A percentile compares a stretch with the other conserved stretches of the same genome.
Conservation (phyloP, 1,140 invertebrate genomes). For the Acarapis woodi region DNA sequence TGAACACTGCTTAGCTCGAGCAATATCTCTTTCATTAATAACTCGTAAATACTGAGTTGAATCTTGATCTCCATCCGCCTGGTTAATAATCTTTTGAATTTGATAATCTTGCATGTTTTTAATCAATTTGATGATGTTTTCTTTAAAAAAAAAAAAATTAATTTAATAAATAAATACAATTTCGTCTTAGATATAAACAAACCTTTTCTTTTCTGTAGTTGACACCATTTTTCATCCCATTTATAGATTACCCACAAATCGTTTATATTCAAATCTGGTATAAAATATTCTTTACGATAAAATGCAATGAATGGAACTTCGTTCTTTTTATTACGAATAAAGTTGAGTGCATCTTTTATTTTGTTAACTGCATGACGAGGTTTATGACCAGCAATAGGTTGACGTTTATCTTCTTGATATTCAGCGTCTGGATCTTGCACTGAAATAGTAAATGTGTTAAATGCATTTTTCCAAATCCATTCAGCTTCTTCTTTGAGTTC, state of each 20-base stretch:
- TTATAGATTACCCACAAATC: conserved; percentile 93
- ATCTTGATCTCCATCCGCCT: conserved; percentile 47
- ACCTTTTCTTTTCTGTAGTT: conserved; percentile 61
- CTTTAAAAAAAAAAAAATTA: no score
- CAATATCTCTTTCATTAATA: conserved; percentile 12
- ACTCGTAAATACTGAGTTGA: conserved; percentile 42
- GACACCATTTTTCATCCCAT: conserved; percentile 88
- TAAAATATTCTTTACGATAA: conserved; percentile 90
- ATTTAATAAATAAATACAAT: no score
- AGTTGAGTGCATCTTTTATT: conserved; percentile 74
- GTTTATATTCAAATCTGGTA: conserved; percentile 71
- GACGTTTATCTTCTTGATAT: conserved; percentile 9
- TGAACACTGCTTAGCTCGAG: conserved; percentile 27
- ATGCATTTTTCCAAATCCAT: conserved; percentile 89
- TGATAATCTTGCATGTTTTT: conserved; percentile 80
- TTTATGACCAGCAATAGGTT: conserved; percentile 14
- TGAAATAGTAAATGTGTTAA: conserved; percentile 48
- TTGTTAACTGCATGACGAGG: conserved; percentile 40
- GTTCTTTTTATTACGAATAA: conserved; percentile 74
- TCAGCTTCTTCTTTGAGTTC: conserved; percentile 80
- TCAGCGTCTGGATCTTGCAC: conserved; percentile 21
- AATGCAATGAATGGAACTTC: conserved; percentile 88
- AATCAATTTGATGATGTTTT: conserved; percentile 47
- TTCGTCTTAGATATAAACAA: no score
- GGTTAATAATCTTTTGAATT: conserved; percentile 41